Base-by-base conservation (phyloP, 2,797 vertebrate genomes). In the Tenualosa thibaudeaui region DNA sequence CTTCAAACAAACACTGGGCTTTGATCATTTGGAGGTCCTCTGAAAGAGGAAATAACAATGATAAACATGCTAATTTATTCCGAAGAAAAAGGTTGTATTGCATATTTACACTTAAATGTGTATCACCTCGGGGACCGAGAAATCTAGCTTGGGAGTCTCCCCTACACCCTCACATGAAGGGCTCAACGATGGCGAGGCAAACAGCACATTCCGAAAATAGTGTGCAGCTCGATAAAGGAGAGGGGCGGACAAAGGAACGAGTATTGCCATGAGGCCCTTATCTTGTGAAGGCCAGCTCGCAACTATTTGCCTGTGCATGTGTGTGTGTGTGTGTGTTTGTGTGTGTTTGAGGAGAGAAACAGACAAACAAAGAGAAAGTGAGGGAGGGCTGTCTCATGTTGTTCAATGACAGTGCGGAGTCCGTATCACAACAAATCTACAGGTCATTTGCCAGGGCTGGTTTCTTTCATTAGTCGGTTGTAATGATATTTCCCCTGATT, bases 401-500 rank as follows among this genome's bases (percentile, higher is more conserved):
- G 62, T 15, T 68, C 62, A 71, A 86, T 81, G 89, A 91, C 90
- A 89, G 89, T 89, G 87, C 91, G 92, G 91, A 94, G 90, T 92
- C 89, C 43, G 82, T 94, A 95, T 95, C 94, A n/a, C 83, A 81
- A 68, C 84, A 84, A 88, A 95, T 95, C 93, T 94, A 85, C 91
- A 92, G 94, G 94, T 94, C 94, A 93, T 95, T 95, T 93, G 92
- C 89, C 86, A 91, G 91, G 85, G 50, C 88, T 92, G 93, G 90
- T 91, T 89, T 91, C 90, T 94, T 95, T 94, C 93, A 94, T 95
- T 95, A 94, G 91, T 93, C 93, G 93, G 91, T 91, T 92, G 92
- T 91, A 93, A 94, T 91, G 92, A 93, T 93, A 89, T 62, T 46
- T 17, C 71, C 37, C 68, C 71, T 31, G 71, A 43, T 43, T 22